Conservation (phyloP, 2,113 vertebrate species). For the Apodemus speciosus region DNA sequence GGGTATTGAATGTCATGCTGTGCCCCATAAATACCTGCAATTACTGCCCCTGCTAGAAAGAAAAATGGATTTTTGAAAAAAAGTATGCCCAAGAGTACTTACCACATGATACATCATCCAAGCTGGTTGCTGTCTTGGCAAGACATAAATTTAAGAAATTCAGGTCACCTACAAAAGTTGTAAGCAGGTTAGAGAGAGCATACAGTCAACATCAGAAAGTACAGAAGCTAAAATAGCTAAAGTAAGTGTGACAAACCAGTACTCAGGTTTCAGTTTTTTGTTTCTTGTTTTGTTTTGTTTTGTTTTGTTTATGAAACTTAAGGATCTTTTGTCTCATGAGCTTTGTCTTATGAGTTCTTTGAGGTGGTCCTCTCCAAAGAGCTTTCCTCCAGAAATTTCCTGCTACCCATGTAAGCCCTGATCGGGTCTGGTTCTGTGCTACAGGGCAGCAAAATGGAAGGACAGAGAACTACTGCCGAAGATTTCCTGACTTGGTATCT, state of each 20-base stretch:
- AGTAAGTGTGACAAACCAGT: not conserved
- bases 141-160: not conserved
- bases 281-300: too few species aligned
- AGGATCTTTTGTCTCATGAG: not conserved
- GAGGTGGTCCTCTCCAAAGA: not conserved
- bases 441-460: not conserved
- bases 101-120: slow-evolving; percentile 6
- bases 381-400: not conserved
- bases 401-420: not conserved
- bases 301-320: not conserved
- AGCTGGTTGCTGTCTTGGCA: not conserved
- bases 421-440: not conserved
- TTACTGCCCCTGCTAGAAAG: not conserved
- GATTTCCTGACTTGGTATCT: not conserved
- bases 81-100: not conserved
- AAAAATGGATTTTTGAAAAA: not conserved
- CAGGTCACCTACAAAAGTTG: not conserved
- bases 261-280: too few species aligned
- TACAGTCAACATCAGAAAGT: not conserved
- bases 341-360: not conserved
- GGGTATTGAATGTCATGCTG: not conserved
- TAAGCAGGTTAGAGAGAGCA: not conserved
- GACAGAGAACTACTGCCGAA: not conserved
- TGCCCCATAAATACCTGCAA: not conserved
- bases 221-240: not conserved